Evolutionary conservation across 2,113 vertebrate species (phyloP).

Genomic region (Labeo catla): DNA sequence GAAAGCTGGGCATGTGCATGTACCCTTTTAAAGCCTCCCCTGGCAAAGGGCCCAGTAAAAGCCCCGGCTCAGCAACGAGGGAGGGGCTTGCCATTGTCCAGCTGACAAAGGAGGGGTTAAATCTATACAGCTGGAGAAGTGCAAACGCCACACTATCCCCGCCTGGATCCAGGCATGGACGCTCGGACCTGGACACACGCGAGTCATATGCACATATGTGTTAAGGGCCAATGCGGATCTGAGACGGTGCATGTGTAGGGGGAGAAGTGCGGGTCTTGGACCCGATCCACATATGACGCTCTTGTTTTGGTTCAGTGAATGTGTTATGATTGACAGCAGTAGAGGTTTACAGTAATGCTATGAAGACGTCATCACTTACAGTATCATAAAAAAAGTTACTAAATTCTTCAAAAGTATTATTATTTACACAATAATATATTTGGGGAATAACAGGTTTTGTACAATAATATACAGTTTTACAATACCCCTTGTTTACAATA

Average conservation of each 20-base stretch:
- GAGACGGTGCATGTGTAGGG: not conserved
- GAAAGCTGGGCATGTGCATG: slow-evolving; percentile 68
- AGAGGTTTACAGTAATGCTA: not conserved
- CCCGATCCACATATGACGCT: not conserved
- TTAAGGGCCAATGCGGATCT: not conserved
- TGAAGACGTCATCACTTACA: not conserved
- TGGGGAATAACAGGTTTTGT: no score
- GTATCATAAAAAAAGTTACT: not conserved
- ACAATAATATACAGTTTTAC: not conserved
- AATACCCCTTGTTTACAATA: not conserved
- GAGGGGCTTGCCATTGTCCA: slow-evolving; percentile 66
- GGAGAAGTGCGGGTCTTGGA: not conserved
- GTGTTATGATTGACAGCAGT: not conserved
- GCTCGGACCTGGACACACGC: not conserved
- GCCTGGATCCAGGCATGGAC: not conserved
- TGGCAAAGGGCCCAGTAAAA: slow-evolving; percentile 76
- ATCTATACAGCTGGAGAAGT: slow-evolving; percentile 77
- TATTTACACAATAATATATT: no score
- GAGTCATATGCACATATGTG: not conserved
- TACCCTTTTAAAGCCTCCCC: slow-evolving; percentile 84
- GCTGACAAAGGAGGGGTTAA: slow-evolving; percentile 72
- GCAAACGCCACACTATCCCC: slow-evolving; percentile 76
- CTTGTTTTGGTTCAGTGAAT: not conserved
- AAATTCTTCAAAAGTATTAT: not conserved
- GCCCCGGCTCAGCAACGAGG: slow-evolving; percentile 69